phyloP scores from a whole-genome alignment of 2,113 vertebrate genomes.

The Nematolebias whitei region DNA sequence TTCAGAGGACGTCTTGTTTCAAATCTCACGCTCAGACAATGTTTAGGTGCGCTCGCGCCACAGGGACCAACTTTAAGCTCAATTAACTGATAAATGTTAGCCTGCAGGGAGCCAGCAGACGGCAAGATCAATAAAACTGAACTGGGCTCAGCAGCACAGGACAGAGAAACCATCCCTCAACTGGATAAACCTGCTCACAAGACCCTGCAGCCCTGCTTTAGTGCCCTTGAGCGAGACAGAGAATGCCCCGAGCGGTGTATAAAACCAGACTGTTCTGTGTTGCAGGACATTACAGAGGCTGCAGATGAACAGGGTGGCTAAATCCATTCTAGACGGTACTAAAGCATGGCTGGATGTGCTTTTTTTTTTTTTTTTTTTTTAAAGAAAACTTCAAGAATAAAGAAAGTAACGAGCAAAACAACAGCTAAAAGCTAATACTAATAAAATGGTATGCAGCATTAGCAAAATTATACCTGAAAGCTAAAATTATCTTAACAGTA shows the following conservation, averaged over 20 bases:
- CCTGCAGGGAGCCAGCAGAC: conserved; percentile 55
- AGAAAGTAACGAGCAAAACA: no score
- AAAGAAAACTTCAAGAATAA: no score
- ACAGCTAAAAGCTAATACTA: no score
- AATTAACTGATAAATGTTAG: conserved; percentile 70
- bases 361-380: no score
- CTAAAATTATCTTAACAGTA: no score
- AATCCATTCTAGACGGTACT: no score
- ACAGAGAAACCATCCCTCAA: conserved; percentile 21
- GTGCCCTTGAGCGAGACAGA: conserved; percentile 27
- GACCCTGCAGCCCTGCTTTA: neutral
- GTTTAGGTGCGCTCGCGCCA: conserved; percentile 44
- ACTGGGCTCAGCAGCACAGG: conserved; percentile 26
- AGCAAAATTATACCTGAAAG: no score
- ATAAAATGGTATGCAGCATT: no score
- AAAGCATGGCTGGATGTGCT: no score
- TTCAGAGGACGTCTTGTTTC: conserved; percentile 22
- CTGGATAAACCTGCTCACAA: conserved; percentile 18
- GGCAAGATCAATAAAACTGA: conserved; percentile 54
- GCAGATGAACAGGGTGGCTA: neutral
- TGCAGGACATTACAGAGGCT: neutral
- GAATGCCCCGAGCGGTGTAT: neutral
- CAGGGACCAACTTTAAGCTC: conserved; percentile 54
- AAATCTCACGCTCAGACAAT: conserved; percentile 1
- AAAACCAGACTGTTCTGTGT: neutral